Conservation (phyloP, 2,797 vertebrate species). For the Acanthurus leucopareius region DNA sequence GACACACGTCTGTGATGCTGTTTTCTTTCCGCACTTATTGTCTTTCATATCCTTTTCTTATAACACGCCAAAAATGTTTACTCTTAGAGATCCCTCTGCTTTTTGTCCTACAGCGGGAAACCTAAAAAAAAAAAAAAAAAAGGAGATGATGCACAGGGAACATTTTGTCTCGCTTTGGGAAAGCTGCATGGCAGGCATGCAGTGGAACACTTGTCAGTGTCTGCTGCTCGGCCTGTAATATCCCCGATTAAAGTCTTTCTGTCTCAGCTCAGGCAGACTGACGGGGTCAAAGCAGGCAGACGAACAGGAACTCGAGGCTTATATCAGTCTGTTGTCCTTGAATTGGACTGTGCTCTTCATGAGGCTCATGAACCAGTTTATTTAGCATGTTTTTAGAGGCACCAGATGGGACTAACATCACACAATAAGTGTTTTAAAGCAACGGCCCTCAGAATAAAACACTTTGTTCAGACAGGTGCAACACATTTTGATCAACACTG, state of each 20-base stretch:
- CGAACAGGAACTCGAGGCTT: background rate
- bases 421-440: background rate
- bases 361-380: background rate
- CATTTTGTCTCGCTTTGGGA: conserved; percentile 43
- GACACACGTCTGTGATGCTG: conserved; percentile 23
- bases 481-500: background rate
- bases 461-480: background rate
- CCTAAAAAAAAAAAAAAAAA: background rate
- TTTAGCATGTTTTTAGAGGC: background rate
- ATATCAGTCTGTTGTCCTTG: background rate
- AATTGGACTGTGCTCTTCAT: background rate
- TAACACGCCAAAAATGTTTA: conserved; percentile 43
- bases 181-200: conserved; percentile 42
- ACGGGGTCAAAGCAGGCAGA: background rate
- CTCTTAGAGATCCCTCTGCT: conserved; percentile 44
- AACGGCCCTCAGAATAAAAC: background rate
- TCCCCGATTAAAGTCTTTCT: conserved; percentile 28
- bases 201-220: conserved; percentile 23
- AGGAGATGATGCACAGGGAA: conserved; percentile 18
- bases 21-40: conserved; percentile 30
- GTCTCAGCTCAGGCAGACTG: conserved; percentile 5
- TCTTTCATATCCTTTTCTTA: conserved; percentile 53
- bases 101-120: conserved; percentile 10
- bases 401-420: background rate
- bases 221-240: conserved; percentile 33